Evolutionary conservation across 2,113 vertebrate genomes (phyloP).

Genomic region (Alces alces): DNA sequence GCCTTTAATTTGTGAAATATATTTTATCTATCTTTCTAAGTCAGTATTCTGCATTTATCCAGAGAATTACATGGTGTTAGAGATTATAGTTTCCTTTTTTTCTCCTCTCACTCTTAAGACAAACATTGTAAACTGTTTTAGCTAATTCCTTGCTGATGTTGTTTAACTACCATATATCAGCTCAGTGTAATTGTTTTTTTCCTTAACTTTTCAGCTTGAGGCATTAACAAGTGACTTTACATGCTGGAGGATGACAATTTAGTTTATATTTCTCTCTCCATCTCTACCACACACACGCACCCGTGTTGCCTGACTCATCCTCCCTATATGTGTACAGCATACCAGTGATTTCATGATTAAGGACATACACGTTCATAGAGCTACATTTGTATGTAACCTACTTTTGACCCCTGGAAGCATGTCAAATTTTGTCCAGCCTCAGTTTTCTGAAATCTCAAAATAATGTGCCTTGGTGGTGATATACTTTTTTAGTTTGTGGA

Average conservation of each 20-base stretch:
- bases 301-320: fast-evolving
- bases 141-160: neutral
- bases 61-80: neutral
- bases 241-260: neutral
- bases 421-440: neutral
- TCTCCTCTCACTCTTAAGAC: neutral
- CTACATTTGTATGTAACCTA: neutral
- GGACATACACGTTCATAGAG: neutral
- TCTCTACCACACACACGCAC: neutral
- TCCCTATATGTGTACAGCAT: neutral
- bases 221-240: neutral
- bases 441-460: neutral
- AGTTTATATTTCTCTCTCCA: neutral
- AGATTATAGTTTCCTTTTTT: neutral
- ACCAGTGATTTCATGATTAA: neutral
- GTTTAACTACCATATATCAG: neutral
- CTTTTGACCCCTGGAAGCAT: neutral
- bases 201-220: neutral
- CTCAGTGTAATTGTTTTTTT: neutral
- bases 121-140: neutral
- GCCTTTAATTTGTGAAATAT: neutral
- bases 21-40: neutral
- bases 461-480: too few species aligned
- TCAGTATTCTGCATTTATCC: neutral
- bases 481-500: neutral